Conservation (phyloP, 1,140 invertebrate genomes). For the Sitobion miscanthi region DNA sequence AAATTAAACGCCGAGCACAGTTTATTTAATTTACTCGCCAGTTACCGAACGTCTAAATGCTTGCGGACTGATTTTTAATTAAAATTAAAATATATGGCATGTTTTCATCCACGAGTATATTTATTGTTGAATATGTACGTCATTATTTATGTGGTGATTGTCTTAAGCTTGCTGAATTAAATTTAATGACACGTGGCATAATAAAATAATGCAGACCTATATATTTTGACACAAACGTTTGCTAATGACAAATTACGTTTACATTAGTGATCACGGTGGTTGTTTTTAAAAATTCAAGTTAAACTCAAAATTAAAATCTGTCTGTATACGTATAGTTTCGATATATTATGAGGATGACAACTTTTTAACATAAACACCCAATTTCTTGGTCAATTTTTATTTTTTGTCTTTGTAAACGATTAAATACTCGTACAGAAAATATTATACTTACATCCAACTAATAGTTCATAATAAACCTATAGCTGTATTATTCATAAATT, state of each 20-base stretch:
- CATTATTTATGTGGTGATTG: neutral
- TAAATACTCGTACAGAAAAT: no score
- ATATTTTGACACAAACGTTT: neutral
- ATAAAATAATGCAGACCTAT: slow-evolving; percentile 2
- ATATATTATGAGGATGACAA: neutral
- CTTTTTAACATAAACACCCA: neutral
- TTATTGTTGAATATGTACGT: slow-evolving; percentile 28
- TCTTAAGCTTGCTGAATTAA: neutral
- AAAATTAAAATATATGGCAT: slow-evolving; percentile 22
- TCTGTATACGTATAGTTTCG: neutral
- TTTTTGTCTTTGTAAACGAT: no score
- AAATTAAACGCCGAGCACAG: slow-evolving; percentile 17
- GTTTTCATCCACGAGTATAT: neutral
- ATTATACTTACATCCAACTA: no score
- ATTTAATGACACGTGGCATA: neutral
- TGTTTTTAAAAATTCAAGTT: neutral
- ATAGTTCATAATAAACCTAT: no score
- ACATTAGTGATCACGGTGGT: neutral
- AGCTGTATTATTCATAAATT: no score
- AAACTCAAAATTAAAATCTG: neutral
- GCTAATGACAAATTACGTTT: neutral
- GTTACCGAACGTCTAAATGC: neutral
- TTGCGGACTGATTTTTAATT: slow-evolving; percentile 19
- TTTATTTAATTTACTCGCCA: slow-evolving; percentile 25
- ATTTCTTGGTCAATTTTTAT: no score